Conservation (phyloP, 2,113 vertebrate genomes). For the Heteronetta atricapilla region DNA sequence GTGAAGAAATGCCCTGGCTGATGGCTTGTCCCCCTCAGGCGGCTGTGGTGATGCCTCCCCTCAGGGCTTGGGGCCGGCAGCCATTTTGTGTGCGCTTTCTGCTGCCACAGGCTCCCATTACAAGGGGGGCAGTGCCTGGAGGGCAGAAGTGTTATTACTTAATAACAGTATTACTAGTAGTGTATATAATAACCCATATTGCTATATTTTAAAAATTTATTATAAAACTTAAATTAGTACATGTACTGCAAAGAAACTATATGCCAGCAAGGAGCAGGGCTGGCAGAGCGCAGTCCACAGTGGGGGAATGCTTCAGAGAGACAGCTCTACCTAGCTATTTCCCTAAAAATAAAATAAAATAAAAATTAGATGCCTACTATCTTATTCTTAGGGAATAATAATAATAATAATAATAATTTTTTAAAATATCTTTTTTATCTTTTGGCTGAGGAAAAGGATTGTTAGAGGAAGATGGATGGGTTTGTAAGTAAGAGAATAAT, state of each 20-base stretch:
- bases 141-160: neutral
- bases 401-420: too few relatives aligned
- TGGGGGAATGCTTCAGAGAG: rapidly evolving
- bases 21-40: neutral
- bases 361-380: too few relatives aligned
- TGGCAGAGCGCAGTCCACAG: rapidly evolving
- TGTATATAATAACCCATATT: neutral
- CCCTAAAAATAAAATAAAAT: neutral
- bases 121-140: neutral
- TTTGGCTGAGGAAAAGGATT: neutral
- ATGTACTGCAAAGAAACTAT: neutral
- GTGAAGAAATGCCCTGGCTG: neutral
- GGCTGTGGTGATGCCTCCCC: neutral
- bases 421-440: neutral
- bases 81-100: neutral
- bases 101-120: neutral
- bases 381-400: neutral
- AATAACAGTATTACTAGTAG: neutral
- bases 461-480: too few relatives aligned
- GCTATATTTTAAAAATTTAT: neutral
- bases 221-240: neutral
- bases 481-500: neutral
- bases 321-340: neutral
- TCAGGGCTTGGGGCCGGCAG: neutral
- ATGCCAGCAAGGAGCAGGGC: neutral